Evolutionary conservation across 2,888 invertebrate species (phyloP), one percentile per base, ranked within the genome.

Genomic region (Allolobophora icterica): DNA sequence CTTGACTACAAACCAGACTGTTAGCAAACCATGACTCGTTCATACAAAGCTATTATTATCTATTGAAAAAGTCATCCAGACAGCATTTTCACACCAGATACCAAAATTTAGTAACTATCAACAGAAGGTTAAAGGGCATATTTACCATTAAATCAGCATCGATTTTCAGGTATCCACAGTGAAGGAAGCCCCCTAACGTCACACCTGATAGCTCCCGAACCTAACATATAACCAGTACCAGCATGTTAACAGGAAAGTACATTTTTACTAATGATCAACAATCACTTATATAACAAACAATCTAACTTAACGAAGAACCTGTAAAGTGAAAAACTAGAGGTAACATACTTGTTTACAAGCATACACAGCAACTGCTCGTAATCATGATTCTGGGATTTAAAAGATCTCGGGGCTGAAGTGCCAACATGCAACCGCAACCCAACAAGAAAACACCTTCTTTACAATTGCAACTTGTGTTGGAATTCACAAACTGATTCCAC

Each of bases 181-280:
- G 98, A 94, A 98, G 96, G 91, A 98, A 96, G 11, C 98, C 98
- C 90, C 98, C 97, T 24, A 99, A 96, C 24, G 98, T 97, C 94
- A 97, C 97, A 0, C 97, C 97, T 5, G 98, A 98, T 93, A 97
- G 97, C 94, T 97, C 97, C 91, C 98, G 96, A 24, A 98, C 98
- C 95, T 96, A 93, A 83, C 15, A 71, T 1, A 71, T n/a, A 71
- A 71, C 8, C 95, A 92, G 89, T 13, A 89, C 38, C 34, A 6
- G n/a, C n/a, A 58, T n/a, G 34, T 30, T 8, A 33, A 5, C 89
- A 52, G n/a, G 30, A 34, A 42, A 83, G 83, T 71, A 71, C n/a
- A 71, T 71, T 45, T 24, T 33, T 24, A 91, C n/a, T 83, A 89
- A 84, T 87, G 17, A 33, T 30, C 33, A 30, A n/a, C n/a, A 84